Base-by-base conservation (phyloP, 2,113 vertebrate genomes). In the Typhlomys cinereus region DNA sequence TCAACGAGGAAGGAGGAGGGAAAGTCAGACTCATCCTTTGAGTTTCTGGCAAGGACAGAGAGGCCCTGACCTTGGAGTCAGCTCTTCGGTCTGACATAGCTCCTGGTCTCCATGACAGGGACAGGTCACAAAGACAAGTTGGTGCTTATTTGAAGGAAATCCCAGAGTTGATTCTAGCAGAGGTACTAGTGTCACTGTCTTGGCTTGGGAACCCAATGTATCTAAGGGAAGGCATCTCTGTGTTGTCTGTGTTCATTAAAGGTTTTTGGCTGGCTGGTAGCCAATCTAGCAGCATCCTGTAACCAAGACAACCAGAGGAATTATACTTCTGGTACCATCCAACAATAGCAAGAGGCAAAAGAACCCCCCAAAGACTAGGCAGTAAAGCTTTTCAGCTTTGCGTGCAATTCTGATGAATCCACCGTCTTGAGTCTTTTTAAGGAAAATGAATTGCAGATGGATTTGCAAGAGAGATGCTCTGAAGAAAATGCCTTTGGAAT, bases 371-470 rank as follows among this genome's bases (percentile, higher is more conserved):
- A 92, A 85, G 50, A 81, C 31, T 48, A 80, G 50, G 9, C 12
- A 39, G 34, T 44, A 54, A 90, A 93, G 25, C 54, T 69, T 88
- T 81, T 57, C 41, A 57, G 1, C 4, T 13, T 46, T 75, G 82
- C 36, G 8, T 86, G 7, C 74, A 48, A 57, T 80, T 81, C 67
- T 39, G 61, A n/a, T 85, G 36, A 76, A 14, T 9, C 62, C 11
- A 36, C 7, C 54, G 31, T 41, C 36, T 73, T 91, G 27, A 92
- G n/a, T 41, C 12, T 87, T 1, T 79, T 91, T 67, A 88, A 88
- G 92, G 4, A 81, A 85, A 91, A 94, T 50, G 34, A 88, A 78
- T 87, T 83, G 52, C 81, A 92, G 86, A 73, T 41, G 18, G 17
- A 48, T 44, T 85, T 88, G 78, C 62, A 74, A 86, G 76, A 89